Evolutionary conservation across 2,888 invertebrate genomes (phyloP), one percentile per base, ranked within the genome.

Genomic region (Eupithecia inturbata): DNA sequence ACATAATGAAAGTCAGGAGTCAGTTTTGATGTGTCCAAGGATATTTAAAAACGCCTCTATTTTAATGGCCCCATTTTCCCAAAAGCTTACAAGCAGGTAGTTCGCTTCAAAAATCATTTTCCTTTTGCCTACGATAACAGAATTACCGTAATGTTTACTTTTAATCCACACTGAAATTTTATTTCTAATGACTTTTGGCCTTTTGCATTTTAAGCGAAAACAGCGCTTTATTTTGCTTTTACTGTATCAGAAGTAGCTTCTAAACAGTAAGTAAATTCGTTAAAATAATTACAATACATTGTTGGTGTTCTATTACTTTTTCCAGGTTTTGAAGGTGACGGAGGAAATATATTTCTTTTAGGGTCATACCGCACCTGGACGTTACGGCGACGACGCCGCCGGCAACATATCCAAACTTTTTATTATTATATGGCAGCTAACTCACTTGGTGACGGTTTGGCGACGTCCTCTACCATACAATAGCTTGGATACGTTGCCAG

Each of bases 91-190:
- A 91, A 91, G 91, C 92, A 90, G 92, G 92, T 92, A 92, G 92
- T 91, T 92, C 82, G 86, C 87, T 84, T 88, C 89, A 91, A 93
- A 93, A 94, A 94, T 94, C 93, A 92, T 93, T 94, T 92, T 89
- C 84, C 85, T 86, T 87, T 88, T 81, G 36, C 89, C 88, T 88
- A 86, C 87, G 85, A 83, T 87, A 85, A 86, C 88, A 84, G 84
- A 91, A 92, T 91, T 88, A 88, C 90, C 86, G 82, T 85, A 83
- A 90, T 93, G 90, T 94, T 94, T 94, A 93, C 93, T 92, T 94
- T 94, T 93, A 92, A 94, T 94, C 91, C 89, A 84, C 86, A 88
- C 86, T 86, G 88, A 92, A 92, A 92, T 92, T 93, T 93, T 91
- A 93, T 92, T 89, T 88, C 83, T 84, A 84, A 78, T 83, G 83